Base-by-base conservation (phyloP, 1,140 invertebrate species). In the Drosophila sproati region DNA sequence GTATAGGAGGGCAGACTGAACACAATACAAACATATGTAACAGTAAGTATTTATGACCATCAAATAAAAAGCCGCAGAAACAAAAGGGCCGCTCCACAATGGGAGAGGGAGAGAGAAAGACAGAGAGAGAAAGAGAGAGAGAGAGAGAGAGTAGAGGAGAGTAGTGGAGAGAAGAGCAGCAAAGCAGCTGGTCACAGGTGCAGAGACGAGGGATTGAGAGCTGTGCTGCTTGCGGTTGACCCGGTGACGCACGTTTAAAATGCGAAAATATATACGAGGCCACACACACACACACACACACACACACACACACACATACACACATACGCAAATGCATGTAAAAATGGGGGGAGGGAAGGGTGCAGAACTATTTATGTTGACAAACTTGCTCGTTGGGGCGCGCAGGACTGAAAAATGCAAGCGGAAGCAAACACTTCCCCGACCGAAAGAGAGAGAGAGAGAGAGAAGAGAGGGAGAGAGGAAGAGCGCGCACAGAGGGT, bases 21-120 rank as follows among this genome's bases (percentile, higher is more conserved):
- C 41, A 69, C 75, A 87, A 81, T 76, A 54, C 61, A 78, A 82
- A 82, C 76, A 82, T 77, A 73, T 87, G 82, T 78, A 82, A 76
- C 76, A 70, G 79, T 77, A 82, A 79, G 79, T 82, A 88, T 87
- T 87, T 87, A 87, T 82, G 82, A 63, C 77, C 82, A 87, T 86
- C 82, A 82, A 86, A 82, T 75, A 87, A 69, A 55, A 73, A 67
- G 61, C 81, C 81, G 52, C 77, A 80, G 59, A 69, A 62, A 66
- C 60, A 51, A 64, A 12, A 12, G 56, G 34, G 32, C 71, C 34
- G 54, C 45, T 35, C 10, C 64, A 43, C 47, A 59, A 52, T 69
- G 39, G 52, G 31, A 7, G 34, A 28, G 39, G 4, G 3, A 4
- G 3, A 3, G 39, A 3, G 39, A 41, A 2, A 43, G 39, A n/a